Percentiles rank a stretch among this genome's conserved stretches.
Conservation (phyloP, 1,140 invertebrate genomes). For the Cherax destructor region DNA sequence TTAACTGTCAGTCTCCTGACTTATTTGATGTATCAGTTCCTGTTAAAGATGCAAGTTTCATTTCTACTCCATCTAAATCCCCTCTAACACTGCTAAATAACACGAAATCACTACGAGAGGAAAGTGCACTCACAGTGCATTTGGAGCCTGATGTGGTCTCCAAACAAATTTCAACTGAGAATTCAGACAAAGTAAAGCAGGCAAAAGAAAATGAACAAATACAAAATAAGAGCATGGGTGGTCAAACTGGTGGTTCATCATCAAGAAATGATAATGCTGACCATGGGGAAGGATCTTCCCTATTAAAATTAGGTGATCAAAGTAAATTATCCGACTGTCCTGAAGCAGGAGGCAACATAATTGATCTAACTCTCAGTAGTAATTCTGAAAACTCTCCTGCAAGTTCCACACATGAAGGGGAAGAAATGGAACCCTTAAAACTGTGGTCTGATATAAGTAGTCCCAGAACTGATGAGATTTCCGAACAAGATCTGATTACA, state of each 20-base stretch:
- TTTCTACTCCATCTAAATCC: neutral
- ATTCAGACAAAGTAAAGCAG: too few relatives aligned
- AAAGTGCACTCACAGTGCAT: neutral
- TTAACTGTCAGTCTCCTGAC: constrained; percentile 41
- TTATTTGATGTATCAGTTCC: constrained; percentile 32
- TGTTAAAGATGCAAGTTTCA: neutral
- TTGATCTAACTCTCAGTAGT: constrained; percentile 38
- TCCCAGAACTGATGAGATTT: neutral
- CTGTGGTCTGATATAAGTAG: neutral
- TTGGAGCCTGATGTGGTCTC: neutral
- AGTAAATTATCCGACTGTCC: neutral
- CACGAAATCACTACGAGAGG: neutral
- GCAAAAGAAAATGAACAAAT: neutral
- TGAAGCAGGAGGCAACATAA: neutral
- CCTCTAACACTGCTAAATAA: neutral
- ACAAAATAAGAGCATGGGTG: neutral
- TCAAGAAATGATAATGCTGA: neutral
- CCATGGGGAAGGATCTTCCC: neutral
- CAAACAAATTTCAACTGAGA: neutral
- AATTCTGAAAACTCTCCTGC: neutral
- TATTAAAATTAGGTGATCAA: neutral
- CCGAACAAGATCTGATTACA: neutral
- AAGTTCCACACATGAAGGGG: neutral
- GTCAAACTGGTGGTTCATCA: neutral
- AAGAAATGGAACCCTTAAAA: constrained; percentile 14